These are phyloP conservation scores for Teleopsis dalmanni DNA, from an alignment of 1,140 invertebrate species.

Conservation along the genomic window DNA sequence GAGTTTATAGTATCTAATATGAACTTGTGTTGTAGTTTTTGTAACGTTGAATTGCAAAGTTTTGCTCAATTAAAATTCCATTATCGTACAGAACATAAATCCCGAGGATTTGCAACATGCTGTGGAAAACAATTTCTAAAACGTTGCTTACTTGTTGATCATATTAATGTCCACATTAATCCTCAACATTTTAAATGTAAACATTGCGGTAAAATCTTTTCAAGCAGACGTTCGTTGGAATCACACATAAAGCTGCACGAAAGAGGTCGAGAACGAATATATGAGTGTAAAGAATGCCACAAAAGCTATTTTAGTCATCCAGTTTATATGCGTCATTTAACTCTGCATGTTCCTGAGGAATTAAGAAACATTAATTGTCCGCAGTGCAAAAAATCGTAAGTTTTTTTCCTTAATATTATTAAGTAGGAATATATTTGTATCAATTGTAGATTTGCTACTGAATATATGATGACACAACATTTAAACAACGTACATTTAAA, in stretches of 20 bases:
- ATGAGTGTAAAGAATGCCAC: conserved; percentile 1
- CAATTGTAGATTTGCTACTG: conserved; percentile 12
- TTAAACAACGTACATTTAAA: conserved; percentile 28
- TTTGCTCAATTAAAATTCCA: conserved; percentile 3
- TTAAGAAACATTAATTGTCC: conserved; percentile 2
- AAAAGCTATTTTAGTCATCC: neutral
- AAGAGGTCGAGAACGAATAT: neutral
- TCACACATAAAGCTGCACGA: conserved; percentile 6
- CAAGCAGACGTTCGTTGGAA: neutral
- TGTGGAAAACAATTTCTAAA: conserved; percentile 7
- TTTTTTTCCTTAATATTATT: neutral
- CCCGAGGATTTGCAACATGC: conserved; percentile 2
- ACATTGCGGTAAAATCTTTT: conserved; percentile 1
- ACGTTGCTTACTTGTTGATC: conserved; percentile 4
- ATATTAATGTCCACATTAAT: conserved; percentile 7
- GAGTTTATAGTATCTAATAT: conserved; percentile 5
- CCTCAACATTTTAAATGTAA: conserved; percentile 11
- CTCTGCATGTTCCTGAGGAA: conserved; percentile 7
- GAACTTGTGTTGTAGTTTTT: conserved; percentile 1
- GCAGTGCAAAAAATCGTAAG: conserved; percentile 9
- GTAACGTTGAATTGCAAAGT: neutral
- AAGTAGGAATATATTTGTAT: neutral
- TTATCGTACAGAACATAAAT: conserved; percentile 1
- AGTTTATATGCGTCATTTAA: neutral
- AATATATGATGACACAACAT: conserved; percentile 33